A percentile compares a stretch with the other conserved stretches of the same genome.
Conservation (phyloP, 2,888 invertebrate species). For the Gymnosoma rotundatum region DNA sequence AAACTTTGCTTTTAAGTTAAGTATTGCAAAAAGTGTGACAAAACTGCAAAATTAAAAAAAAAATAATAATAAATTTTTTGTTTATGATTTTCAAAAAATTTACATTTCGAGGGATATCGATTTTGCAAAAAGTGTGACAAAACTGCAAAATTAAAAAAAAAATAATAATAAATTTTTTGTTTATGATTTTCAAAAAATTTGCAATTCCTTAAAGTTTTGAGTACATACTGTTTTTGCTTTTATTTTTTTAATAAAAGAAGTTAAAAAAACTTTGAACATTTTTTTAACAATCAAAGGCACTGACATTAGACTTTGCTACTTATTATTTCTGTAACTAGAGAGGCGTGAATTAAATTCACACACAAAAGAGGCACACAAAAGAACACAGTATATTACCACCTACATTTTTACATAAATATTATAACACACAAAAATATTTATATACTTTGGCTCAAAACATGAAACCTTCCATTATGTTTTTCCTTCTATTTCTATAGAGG, state of each 20-base stretch:
- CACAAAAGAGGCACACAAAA: background rate
- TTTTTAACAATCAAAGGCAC: conserved; percentile 67
- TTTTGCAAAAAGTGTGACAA: no score
- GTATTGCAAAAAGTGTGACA: no score
- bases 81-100: no score
- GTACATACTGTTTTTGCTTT: no score
- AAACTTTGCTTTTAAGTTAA: no score
- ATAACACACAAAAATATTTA: background rate
- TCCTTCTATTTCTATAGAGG: conserved; percentile 1
- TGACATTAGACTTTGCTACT: conserved; percentile 69
- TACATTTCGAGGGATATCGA: no score
- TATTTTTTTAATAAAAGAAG: background rate
- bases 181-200: no score
- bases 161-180: no score
- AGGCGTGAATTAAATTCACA: conserved; percentile 3
- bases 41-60: no score
- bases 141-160: no score
- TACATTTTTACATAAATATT: background rate
- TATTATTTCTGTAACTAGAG: conserved; percentile 36
- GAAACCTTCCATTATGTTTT: conserved; percentile 18
- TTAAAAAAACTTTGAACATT: conserved; percentile 58
- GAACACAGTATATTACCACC: background rate
- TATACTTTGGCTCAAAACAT: background rate
- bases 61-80: no score
- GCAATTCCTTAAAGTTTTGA: no score